A percentile compares a stretch with the other conserved stretches of the same genome.
Conservation (phyloP, 1,140 invertebrate genomes). For the Pseudomyrmex flavicornis region DNA sequence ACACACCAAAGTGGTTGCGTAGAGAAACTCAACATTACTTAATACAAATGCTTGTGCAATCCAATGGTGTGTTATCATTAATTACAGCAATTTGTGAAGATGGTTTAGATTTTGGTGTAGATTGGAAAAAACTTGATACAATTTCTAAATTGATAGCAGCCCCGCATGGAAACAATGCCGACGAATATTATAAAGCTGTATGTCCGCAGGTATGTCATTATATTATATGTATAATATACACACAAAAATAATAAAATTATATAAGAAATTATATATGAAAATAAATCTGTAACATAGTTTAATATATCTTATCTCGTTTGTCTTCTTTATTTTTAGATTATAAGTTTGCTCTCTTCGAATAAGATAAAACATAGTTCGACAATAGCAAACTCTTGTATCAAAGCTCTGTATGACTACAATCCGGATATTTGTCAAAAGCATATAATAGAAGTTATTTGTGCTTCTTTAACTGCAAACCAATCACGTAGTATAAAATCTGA, state of each 20-base stretch:
- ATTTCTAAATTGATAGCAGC: constrained; percentile 88
- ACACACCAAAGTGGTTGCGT: constrained; percentile 88
- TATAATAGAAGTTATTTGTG: constrained; percentile 83
- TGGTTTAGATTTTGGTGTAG: constrained; percentile 84
- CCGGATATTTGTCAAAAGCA: constrained; percentile 79
- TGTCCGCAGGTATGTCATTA: constrained; percentile 76
- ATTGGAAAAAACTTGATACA: constrained; percentile 89
- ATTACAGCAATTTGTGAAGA: constrained; percentile 88
- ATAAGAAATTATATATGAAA: neutral
- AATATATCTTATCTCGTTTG: constrained; percentile 6
- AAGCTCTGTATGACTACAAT: constrained; percentile 85
- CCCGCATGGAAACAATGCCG: constrained; percentile 84
- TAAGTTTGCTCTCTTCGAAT: constrained; percentile 83
- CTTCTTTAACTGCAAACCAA: constrained; percentile 74
- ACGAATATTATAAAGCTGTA: constrained; percentile 85
- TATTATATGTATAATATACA: neutral
- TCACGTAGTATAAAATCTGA: constrained; percentile 66
- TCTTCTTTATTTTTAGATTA: constrained; percentile 62
- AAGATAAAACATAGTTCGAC: constrained; percentile 83
- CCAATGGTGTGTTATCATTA: constrained; percentile 87
- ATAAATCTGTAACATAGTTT: neutral
- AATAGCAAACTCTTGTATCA: constrained; percentile 86
- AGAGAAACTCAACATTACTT: constrained; percentile 87
- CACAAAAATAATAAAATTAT: neutral
- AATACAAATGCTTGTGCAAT: constrained; percentile 85